Conservation (phyloP, 2,888 invertebrate species). For the Melitaea athalia region DNA sequence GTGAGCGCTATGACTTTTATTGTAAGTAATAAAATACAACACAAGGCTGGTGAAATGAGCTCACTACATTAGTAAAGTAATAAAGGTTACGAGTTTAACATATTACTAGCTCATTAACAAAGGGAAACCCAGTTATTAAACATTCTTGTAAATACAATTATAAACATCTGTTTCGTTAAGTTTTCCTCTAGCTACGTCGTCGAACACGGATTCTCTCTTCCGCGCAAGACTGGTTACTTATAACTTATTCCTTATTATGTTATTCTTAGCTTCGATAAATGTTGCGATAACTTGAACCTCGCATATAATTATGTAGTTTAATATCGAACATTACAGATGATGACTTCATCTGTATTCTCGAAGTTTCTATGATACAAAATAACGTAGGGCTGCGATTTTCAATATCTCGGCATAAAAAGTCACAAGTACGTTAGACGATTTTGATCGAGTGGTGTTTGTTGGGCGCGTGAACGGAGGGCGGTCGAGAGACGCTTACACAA, state of each 20-base stretch:
- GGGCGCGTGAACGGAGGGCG: conserved; percentile 13
- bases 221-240: not conserved
- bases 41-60: not conserved
- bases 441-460: not conserved
- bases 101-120: conserved; percentile 1
- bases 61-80: not conserved
- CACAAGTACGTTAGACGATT: not conserved
- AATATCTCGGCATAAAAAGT: not conserved
- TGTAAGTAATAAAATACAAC: not conserved
- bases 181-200: not conserved
- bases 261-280: not conserved
- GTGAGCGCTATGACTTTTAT: not conserved
- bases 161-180: not conserved
- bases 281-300: not conserved
- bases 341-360: not conserved
- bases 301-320: not conserved
- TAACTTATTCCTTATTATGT: not conserved
- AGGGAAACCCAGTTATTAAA: conserved; percentile 7
- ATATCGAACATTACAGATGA: not conserved
- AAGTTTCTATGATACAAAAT: not conserved
- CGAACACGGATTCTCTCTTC: not conserved
- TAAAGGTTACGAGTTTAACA: conserved; percentile 1
- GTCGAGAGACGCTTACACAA: conserved; percentile 8
- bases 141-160: not conserved
- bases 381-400: not conserved